Evolutionary conservation across 2,797 vertebrate genomes (phyloP).

Genomic region (Artibeus jamaicensis): DNA sequence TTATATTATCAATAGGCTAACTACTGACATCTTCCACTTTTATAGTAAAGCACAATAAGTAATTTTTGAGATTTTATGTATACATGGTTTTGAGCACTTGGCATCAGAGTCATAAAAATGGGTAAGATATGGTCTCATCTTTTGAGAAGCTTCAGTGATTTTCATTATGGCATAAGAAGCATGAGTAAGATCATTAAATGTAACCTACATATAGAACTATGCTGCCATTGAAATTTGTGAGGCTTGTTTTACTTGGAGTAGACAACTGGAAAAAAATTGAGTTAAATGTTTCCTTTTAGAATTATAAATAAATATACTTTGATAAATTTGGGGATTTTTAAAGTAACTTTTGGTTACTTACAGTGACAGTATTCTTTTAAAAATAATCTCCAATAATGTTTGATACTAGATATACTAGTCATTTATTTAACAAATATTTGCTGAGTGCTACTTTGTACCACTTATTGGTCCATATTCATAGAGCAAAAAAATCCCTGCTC

Average conservation of each 20-base stretch:
- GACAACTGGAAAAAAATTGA: not conserved
- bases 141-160: not conserved
- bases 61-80: not conserved
- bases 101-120: not conserved
- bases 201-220: not conserved
- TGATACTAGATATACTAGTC: not conserved
- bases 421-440: not conserved
- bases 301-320: conserved; percentile 16
- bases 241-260: not conserved
- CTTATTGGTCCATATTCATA: not conserved
- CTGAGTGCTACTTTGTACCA: not conserved
- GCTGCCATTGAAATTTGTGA: conserved; percentile 31
- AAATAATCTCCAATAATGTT: not conserved
- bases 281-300: not conserved
- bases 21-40: not conserved
- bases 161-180: not conserved
- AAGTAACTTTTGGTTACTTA: not conserved
- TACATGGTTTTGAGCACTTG: not conserved
- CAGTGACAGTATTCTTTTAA: not conserved
- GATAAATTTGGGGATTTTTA: not conserved
- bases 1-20: not conserved
- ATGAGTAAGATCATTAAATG: not conserved
- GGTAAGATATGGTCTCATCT: not conserved
- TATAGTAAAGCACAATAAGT: not conserved
- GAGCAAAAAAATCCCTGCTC: not conserved